Base-by-base conservation (phyloP, 1,140 invertebrate genomes). In the Himalopsyche phryganea region DNA sequence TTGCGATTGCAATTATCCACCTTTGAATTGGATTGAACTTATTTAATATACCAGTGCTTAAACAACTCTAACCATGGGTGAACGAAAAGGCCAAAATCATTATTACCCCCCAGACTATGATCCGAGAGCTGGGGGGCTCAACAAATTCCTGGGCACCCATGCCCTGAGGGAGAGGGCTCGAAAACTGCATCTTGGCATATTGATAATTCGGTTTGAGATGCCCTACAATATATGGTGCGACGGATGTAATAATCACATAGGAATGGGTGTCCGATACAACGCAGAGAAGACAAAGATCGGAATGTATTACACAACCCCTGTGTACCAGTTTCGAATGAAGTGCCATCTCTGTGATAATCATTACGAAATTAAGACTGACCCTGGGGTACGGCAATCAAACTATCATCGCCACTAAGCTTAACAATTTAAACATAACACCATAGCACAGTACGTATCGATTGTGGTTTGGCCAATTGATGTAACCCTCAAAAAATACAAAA, bases 141-240 rank as follows among this genome's bases (percentile, higher is more conserved):
- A 99, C 70, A 93, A 92, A 76, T 92, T 91, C 74, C 81, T 89
- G 69, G 96, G 96, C 15, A 95, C 92, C 13, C 97, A 99, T 85
- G 94, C 97, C 0, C 75, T 99, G 18, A 84, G 97, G 38, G 96
- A 99, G 76, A 80, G 97, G 65, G 97, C 96, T 1, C 78, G 89
- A 15, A 99, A 99, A 78, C 80, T 98, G 0, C 88, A 96, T 66
- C 82, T 95, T 76, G 97, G 97, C 11, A 99, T 99, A 61, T 84
- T 99, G 33, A 96, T 98, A 44, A 98, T 99, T 62, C 84, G 96
- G 52, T 99, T 99, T 85, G 98, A 99, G 80, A 97, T 99, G 95
- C 98, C 98, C 1, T 99, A 96, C 67, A 99, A 99, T 76, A 98
- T 99, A 63, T 99, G 96, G 96, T 98, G 96, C 68, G 89, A 95